These are phyloP conservation scores for Leptura quadrifasciata DNA, from an alignment of 2,888 invertebrate species.

Conservation along the genomic window DNA sequence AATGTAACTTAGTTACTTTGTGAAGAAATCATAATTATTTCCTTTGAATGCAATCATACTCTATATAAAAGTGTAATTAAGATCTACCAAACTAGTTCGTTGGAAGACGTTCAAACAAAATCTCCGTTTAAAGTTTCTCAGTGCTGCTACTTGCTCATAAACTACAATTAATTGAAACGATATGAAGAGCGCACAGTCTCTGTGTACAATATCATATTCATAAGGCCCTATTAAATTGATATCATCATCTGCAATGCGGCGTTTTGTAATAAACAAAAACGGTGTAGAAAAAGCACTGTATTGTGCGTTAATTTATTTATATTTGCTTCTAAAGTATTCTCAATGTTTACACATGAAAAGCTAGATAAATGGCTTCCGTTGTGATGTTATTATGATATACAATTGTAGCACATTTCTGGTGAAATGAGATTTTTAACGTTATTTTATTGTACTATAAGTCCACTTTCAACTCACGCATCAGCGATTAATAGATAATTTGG, in stretches of 20 bases:
- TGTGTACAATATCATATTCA: conserved; percentile 1
- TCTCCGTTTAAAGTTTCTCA: neutral
- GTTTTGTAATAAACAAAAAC: neutral
- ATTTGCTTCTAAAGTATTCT: neutral
- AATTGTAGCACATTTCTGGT: no score
- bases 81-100: neutral
- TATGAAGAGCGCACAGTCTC: neutral
- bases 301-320: neutral
- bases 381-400: no score
- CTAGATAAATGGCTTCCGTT: no score
- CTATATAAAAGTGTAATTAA: neutral
- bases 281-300: neutral
- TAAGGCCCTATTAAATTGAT: neutral
- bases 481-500: no score
- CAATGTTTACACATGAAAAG: no score
- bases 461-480: no score
- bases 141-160: neutral
- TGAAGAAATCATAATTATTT: no score
- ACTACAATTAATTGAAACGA: neutral
- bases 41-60: no score
- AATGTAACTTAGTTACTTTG: no score
- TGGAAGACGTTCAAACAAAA: neutral
- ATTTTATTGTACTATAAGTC: no score
- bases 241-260: conserved; percentile 4
- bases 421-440: no score